Base-by-base conservation (phyloP, 2,797 vertebrate genomes). In the Micromesistius poutassou region DNA sequence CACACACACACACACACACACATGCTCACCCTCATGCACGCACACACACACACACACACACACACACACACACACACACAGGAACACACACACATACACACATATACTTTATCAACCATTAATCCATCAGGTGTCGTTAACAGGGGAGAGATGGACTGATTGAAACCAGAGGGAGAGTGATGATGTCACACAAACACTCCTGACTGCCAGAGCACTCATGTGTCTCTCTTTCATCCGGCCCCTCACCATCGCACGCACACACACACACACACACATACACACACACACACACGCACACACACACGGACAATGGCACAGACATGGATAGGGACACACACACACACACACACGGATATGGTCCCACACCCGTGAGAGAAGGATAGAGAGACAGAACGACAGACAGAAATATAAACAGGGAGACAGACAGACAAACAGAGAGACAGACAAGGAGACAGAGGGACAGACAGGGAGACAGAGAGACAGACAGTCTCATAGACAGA, bases 91-190 rank as follows among this genome's bases (percentile, higher is more conserved):
- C 36, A 38, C 71, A 22, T 40, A 71, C 55, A 77, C 71, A 22
- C 31, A 75, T 74, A 81, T 50, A 42, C 79, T 90, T 87, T 92
- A 92, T 92, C 89, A 90, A 89, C 90, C 90, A 92, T 93, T 93
- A 93, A 93, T 94, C 89, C 85, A 92, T 94, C 92, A 93, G 90
- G 87, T 93, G 89, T 90, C 89, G 90, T 92, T 92, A 93, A 85
- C 82, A 79, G 82, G 77, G 87, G 81, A 22, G 88, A 86, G 90
- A 90, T 88, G 83, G 87, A 71, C 84, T 93, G 91, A 93, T 94
- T 93, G 91, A 75, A 92, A 91, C 87, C 93, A 93, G 93, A 93
- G 78, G 90, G 87, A 87, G 86, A 89, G 85, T 86, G 85, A 91
- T 94, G 93, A 94, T 93, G 91, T 94, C 90, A 93, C 83, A 82